These are phyloP conservation scores for Sminthurides bifidus DNA, from an alignment of 1,140 invertebrate genomes.

Conservation along the genomic window DNA sequence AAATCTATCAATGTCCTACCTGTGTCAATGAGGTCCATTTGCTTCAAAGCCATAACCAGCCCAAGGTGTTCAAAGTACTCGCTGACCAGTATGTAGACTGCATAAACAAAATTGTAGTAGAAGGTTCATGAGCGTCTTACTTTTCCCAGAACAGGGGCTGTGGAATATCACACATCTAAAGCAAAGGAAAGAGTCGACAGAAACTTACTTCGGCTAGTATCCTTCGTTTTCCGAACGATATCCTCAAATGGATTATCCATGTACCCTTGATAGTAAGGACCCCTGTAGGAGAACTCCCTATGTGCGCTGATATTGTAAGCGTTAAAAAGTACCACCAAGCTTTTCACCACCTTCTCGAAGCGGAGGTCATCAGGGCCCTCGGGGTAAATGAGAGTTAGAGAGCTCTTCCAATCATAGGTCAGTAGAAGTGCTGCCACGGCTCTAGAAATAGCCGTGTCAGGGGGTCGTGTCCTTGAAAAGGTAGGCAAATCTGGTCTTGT, in stretches of 20 bases:
- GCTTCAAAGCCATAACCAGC: slow-evolving; percentile 65
- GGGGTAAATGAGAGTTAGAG: slow-evolving; percentile 32
- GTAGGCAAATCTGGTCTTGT: slow-evolving; percentile 80
- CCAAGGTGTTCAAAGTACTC: slow-evolving; percentile 76
- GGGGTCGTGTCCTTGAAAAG: slow-evolving; percentile 81
- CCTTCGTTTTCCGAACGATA: slow-evolving; percentile 62
- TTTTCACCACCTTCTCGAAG: slow-evolving; percentile 28
- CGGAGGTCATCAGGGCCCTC: slow-evolving; percentile 27
- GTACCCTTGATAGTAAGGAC: slow-evolving; percentile 64
- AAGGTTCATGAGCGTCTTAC: neutral
- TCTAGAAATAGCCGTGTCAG: slow-evolving; percentile 82
- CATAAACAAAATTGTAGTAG: slow-evolving; percentile 36
- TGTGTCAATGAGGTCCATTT: slow-evolving; percentile 65
- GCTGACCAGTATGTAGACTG: slow-evolving; percentile 87
- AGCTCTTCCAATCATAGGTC: slow-evolving; percentile 47
- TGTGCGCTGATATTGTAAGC: slow-evolving; percentile 12
- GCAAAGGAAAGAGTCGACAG: neutral
- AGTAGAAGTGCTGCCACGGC: slow-evolving; percentile 67
- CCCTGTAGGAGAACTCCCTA: slow-evolving; percentile 32
- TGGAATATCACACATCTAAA: neutral
- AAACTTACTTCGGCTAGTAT: slow-evolving; percentile 64
- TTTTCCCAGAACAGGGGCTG: neutral
- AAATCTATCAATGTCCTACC: slow-evolving; percentile 40
- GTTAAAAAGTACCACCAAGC: slow-evolving; percentile 25
- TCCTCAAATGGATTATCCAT: slow-evolving; percentile 63